These are phyloP conservation scores for Brachypteracias leptosomus DNA, from an alignment of 2,113 vertebrate species.

Conservation along the genomic window DNA sequence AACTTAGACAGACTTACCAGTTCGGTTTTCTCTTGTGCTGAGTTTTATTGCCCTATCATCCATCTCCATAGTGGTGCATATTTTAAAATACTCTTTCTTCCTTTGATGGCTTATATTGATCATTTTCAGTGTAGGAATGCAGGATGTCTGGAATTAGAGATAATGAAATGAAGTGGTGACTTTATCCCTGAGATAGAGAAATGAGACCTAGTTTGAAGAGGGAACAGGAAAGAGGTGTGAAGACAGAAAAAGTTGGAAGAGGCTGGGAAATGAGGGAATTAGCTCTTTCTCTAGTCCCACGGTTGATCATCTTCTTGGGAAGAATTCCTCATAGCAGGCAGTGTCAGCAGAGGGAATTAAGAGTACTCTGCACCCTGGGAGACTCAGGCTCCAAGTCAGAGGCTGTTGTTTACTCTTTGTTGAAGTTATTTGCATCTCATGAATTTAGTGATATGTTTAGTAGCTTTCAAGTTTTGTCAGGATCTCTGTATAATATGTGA, in stretches of 20 bases:
- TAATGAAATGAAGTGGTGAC: background rate
- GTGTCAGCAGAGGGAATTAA: background rate
- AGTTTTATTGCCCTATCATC: background rate
- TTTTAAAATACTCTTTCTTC: background rate
- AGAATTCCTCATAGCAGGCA: background rate
- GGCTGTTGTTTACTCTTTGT: background rate
- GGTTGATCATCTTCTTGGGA: background rate
- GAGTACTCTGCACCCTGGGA: background rate
- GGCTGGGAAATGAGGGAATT: background rate
- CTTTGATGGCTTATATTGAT: background rate
- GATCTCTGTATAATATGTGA: background rate
- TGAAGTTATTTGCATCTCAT: conserved; percentile 11
- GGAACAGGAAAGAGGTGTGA: background rate
- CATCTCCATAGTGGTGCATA: background rate
- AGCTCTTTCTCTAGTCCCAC: background rate
- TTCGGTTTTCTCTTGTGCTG: background rate
- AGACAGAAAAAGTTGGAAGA: background rate
- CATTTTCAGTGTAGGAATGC: background rate
- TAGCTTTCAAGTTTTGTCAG: background rate
- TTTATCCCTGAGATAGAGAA: background rate
- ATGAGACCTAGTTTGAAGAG: background rate
- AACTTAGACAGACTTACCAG: background rate
- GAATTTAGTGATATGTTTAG: background rate
- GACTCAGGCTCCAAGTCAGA: background rate
- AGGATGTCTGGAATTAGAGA: background rate